Conservation (phyloP, 2,888 invertebrate species). For the Ceriagrion tenellum region DNA sequence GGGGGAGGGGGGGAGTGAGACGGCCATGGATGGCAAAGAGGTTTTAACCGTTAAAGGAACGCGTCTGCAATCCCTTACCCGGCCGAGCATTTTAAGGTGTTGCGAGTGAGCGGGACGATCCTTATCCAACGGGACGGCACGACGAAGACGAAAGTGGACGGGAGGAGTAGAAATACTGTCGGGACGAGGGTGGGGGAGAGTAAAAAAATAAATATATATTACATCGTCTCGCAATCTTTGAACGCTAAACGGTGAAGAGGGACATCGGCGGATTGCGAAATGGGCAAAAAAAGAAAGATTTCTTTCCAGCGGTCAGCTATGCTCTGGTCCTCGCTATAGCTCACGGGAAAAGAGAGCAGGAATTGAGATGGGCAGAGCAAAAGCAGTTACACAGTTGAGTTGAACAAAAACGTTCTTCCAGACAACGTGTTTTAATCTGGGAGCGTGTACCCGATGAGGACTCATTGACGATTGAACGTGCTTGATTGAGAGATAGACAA, state of each 20-base stretch:
- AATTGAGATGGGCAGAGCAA: not conserved
- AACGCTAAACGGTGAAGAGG: not conserved
- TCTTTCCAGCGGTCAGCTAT: not conserved
- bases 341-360: not conserved
- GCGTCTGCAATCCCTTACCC: not conserved
- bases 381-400: too few relatives aligned
- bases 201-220: not conserved
- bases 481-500: too few relatives aligned
- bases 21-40: not conserved
- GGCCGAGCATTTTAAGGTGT: not conserved
- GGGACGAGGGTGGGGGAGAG: not conserved
- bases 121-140: not conserved
- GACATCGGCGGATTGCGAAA: not conserved
- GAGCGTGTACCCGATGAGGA: too few relatives aligned
- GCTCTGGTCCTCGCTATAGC: not conserved
- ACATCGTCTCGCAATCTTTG: not conserved
- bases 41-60: not conserved
- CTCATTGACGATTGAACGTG: too few relatives aligned
- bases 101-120: not conserved
- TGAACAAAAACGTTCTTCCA: too few relatives aligned
- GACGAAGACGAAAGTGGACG: not conserved
- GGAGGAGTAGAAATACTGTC: too few relatives aligned
- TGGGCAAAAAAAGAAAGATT: not conserved
- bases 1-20: not conserved
- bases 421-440: too few relatives aligned